Evolutionary conservation across 2,888 invertebrate species (phyloP).

Genomic region (Chydorus sphaericus): DNA sequence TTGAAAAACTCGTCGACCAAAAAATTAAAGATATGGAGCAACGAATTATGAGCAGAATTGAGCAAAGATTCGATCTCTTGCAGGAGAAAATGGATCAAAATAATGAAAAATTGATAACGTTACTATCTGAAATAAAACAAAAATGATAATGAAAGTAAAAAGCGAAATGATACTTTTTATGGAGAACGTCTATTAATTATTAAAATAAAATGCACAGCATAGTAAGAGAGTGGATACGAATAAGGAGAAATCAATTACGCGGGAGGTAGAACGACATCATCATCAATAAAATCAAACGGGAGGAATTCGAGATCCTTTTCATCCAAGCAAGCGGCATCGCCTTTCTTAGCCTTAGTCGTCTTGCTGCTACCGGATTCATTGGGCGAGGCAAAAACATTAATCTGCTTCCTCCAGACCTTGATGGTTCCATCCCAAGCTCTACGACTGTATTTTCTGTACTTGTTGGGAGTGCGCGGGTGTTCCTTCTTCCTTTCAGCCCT

Average conservation of each 20-base stretch:
- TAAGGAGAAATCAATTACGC: too few relatives aligned
- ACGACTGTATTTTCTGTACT: conserved; percentile 70
- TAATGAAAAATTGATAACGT: not conserved
- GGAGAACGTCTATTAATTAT: not conserved
- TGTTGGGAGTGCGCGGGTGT: conserved; percentile 83
- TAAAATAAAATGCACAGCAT: not conserved
- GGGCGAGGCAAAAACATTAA: conserved; percentile 65
- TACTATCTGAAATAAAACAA: not conserved
- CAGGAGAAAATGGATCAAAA: not conserved
- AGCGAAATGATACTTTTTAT: too few relatives aligned
- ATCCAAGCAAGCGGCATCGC: not conserved
- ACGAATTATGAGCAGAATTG: not conserved
- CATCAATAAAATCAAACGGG: not conserved
- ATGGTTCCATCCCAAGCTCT: conserved; percentile 85
- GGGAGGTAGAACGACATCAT: not conserved
- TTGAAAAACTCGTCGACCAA: not conserved
- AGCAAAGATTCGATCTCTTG: not conserved
- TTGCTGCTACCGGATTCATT: conserved; percentile 18
- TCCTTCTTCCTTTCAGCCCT: conserved; percentile 42
- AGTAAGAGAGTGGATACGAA: too few relatives aligned
- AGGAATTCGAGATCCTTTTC: not conserved
- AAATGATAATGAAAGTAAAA: not conserved
- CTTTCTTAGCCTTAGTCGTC: not conserved
- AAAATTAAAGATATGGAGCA: not conserved
- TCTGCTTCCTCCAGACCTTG: conserved; percentile 66